A percentile compares a stretch with the other conserved stretches of the same genome.
These are phyloP conservation scores for Xerus rutilus DNA, from an alignment of 2,797 vertebrate species.

Conservation along the genomic window DNA sequence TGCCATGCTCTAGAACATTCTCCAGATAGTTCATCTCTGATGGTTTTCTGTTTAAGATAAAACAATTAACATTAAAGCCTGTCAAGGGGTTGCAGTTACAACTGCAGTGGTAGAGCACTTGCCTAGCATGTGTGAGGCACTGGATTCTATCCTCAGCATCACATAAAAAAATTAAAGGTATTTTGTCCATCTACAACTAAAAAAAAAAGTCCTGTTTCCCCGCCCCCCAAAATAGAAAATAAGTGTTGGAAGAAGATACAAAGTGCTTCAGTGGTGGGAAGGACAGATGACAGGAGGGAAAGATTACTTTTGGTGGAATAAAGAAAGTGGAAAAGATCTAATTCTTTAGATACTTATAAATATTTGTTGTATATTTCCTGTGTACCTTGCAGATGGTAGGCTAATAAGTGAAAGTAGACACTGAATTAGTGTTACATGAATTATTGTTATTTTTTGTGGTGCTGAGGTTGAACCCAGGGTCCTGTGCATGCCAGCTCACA, in stretches of 20 bases:
- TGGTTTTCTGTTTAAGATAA: constrained; percentile 77
- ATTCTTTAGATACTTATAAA: constrained; percentile 1
- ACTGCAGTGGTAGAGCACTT: neutral
- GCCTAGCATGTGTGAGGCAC: no score
- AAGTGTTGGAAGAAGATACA: neutral
- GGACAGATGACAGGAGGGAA: neutral
- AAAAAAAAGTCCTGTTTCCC: no score
- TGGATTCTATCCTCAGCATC: no score
- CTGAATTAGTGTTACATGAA: neutral
- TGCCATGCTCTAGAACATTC: constrained; percentile 56
- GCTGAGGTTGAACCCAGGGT: neutral
- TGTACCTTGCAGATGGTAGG: neutral
- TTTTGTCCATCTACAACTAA: no score
- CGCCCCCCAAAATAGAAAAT: neutral
- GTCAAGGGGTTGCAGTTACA: constrained; percentile 47
- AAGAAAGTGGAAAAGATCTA: constrained; percentile 11
- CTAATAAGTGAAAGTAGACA: constrained; percentile 6
- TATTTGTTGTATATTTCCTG: neutral
- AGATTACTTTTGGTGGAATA: neutral
- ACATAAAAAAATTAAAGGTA: no score
- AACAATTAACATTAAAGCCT: constrained; percentile 68
- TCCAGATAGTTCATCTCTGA: constrained; percentile 65
- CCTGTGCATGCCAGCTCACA: neutral
- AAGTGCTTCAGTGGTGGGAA: neutral
- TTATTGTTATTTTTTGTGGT: neutral